These are phyloP conservation scores for Melanargia galathea DNA, from an alignment of 2,888 invertebrate genomes.

Conservation along the genomic window DNA sequence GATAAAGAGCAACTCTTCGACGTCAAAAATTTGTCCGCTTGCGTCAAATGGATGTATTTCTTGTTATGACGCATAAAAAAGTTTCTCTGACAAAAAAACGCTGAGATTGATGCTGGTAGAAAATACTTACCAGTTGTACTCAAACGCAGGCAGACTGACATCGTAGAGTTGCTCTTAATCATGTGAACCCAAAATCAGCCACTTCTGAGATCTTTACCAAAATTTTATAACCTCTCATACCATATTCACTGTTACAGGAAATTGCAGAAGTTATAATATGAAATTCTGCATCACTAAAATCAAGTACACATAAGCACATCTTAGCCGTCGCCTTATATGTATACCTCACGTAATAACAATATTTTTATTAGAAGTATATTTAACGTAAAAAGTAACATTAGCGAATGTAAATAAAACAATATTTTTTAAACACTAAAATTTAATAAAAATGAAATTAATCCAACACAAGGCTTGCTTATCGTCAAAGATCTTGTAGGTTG, in stretches of 20 bases:
- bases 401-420: constrained; percentile 10
- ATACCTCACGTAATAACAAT: constrained; percentile 33
- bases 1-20: no score
- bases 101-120: no score
- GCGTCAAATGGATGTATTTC: no score
- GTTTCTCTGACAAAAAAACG: no score
- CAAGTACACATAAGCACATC: neutral
- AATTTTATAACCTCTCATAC: no score
- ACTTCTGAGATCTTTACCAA: no score
- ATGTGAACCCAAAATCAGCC: no score
- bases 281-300: neutral
- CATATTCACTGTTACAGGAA: neutral
- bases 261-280: neutral
- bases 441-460: neutral
- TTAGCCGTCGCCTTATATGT: constrained; percentile 31
- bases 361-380: constrained; percentile 17
- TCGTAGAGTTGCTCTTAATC: no score
- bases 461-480: neutral
- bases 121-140: no score
- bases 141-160: no score
- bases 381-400: neutral
- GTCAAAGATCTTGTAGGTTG: neutral
- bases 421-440: constrained; percentile 4
- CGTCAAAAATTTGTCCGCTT: no score
- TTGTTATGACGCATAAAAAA: no score